Evolutionary conservation across 2,888 invertebrate species (phyloP), one percentile per base, ranked within the genome.

Genomic region (Macaria liturata): DNA sequence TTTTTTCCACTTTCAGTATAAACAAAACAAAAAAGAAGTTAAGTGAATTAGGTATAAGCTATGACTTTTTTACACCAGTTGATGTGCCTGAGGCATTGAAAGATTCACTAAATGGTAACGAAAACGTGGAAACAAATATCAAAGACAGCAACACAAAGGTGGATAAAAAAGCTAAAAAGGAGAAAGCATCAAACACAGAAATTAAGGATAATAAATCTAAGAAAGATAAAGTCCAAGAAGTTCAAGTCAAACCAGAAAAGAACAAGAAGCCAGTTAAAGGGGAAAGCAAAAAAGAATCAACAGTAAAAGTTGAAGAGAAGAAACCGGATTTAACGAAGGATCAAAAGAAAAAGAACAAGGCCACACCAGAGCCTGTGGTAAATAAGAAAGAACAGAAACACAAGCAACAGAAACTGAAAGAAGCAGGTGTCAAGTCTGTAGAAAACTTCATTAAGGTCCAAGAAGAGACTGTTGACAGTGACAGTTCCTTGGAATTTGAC

Each of bases 51-150:
- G 93, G 93, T 1, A 92, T 94, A 59, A 81, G 92, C 63, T 93
- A 93, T 74, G 86, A 91, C 55, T 88, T 91, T 61, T 89, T 94
- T 58, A 74, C 78, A 66, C 92, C 93, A 52, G 87, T 91, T 34
- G 92, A 93, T 74, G 73, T 93, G 42, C 92, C 93, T 34, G 81
- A 83, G 67, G 74, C 55, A 32, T 67, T 90, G 49, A 30, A 54
- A 46, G 39, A 67, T 32, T 61, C 68, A 45, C 61, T 70, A 47
- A 57, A 73, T 39, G 59, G 71, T 3, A 69, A 66, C 51, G 55
- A 46, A n/a, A 61, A 68, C 54, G 68, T 67, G 63, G 71, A 70
- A 46, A 44, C 9, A 7, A 44, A 53, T 49, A 43, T 49, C 3
- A 64, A 68, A 32, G 31, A 51, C 6, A 57, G 57, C 37, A 57